Evolutionary conservation across 2,888 invertebrate genomes (phyloP), one percentile per base, ranked within the genome.

Genomic region (Calliopum simillimum): DNA sequence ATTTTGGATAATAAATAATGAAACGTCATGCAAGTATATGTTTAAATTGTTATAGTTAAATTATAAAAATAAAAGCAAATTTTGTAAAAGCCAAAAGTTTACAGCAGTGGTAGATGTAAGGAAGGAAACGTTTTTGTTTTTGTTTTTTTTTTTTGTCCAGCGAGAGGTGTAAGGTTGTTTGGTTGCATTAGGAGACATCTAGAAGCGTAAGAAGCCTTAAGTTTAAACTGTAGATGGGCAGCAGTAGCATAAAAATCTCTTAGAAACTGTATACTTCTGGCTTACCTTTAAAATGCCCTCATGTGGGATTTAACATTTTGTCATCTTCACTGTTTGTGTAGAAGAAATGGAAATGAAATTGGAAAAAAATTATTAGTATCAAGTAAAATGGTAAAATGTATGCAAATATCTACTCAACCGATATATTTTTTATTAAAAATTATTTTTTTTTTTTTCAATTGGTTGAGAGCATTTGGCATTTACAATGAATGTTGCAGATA

Each of bases 401-500:
- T 33, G 33, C 8, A 1, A 6, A 33, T 8, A 33, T 33, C 1
- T 8, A 3, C 5, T 33, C 33, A 33, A 33, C 33, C 33, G 33
- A 6, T n/a, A n/a, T n/a, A n/a, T n/a, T n/a, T n/a, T n/a, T n/a
- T n/a, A n/a, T 33, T 33, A 4, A 8, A 3, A 33, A n/a, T n/a
- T n/a, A n/a, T n/a, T n/a, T n/a, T n/a, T n/a, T 33, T 33, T 33
- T 5, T 33, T 6, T 33, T 33, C 33, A 33, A 33, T 8, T 8
- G 33, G 33, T 8, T 33, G 33, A 33, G 1, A 33, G 8, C 5
- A 8, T 33, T 33, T 33, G 49, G 5, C 47, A 25, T 14, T n/a
- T 16, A 21, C 16, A 61, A 16, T n/a, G 43, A 61, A 16, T n/a
- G 43, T 41, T 13, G 43, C 33, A 55, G 83, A 84, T 88, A 90